Evolutionary conservation across 2,888 invertebrate species (phyloP).

Genomic region (Metallyticus violacea): DNA sequence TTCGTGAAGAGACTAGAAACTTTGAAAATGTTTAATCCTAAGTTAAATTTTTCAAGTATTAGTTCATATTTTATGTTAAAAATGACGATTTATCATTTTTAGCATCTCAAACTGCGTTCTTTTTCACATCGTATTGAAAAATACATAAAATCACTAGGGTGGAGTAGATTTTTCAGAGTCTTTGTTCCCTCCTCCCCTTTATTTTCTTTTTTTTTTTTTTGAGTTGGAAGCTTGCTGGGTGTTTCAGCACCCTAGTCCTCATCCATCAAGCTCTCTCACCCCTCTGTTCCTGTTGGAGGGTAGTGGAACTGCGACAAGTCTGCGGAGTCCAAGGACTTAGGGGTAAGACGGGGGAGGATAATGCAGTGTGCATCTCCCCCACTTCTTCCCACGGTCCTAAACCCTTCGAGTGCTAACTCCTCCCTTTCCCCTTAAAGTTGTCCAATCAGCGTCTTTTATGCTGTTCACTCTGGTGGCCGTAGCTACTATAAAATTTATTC

Average conservation of each 20-base stretch:
- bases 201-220: background rate
- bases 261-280: background rate
- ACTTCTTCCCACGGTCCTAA: background rate
- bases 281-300: too few relatives aligned
- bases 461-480: background rate
- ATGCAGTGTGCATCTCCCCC: background rate
- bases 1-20: too few relatives aligned
- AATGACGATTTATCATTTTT: too few relatives aligned
- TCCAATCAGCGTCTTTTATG: conserved; percentile 1
- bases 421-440: background rate
- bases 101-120: too few relatives aligned
- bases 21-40: too few relatives aligned
- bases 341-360: background rate
- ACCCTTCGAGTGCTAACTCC: background rate
- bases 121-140: too few relatives aligned
- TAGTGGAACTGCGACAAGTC: background rate
- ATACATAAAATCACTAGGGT: too few relatives aligned
- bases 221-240: background rate
- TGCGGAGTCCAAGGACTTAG: background rate
- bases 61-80: too few relatives aligned
- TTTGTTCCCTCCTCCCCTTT: background rate
- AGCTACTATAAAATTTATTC: too few relatives aligned
- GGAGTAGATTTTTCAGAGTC: background rate
- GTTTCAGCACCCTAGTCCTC: background rate
- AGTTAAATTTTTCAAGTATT: too few relatives aligned